A percentile compares a stretch with the other conserved stretches of the same genome.
Evolutionary conservation across 2,113 vertebrate species (phyloP).

Genomic region (Chlorodrepanis virens): DNA sequence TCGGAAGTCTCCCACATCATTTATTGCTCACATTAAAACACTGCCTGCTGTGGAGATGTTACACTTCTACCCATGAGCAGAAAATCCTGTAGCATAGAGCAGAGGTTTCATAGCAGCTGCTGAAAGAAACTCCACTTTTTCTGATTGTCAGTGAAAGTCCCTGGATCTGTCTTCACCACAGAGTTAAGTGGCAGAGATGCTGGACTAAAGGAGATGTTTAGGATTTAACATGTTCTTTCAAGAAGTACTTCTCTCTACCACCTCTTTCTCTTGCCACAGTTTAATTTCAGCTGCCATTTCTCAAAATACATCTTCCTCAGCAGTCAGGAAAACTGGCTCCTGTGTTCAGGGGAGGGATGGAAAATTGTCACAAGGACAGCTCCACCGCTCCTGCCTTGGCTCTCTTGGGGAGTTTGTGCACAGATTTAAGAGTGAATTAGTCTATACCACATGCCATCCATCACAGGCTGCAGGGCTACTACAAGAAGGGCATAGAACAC

Average conservation of each 20-base stretch:
- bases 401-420: neutral
- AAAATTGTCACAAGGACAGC: neutral
- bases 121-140: neutral
- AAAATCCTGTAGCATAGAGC: neutral
- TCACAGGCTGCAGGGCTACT: neutral
- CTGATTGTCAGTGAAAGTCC: neutral
- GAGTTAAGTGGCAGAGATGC: neutral
- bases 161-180: neutral
- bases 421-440: neutral
- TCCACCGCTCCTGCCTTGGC: neutral
- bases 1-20: neutral
- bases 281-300: neutral
- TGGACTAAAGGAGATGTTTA: neutral
- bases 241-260: neutral
- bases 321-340: neutral
- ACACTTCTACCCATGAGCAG: neutral
- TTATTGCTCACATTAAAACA: neutral
- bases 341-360: neutral
- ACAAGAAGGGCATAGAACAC: neutral
- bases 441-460: neutral
- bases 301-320: neutral
- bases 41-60: neutral
- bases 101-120: neutral
- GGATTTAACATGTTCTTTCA: neutral
- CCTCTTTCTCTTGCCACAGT: neutral